Conservation (phyloP, 2,888 invertebrate genomes). For the Stictocephala bisonia region DNA sequence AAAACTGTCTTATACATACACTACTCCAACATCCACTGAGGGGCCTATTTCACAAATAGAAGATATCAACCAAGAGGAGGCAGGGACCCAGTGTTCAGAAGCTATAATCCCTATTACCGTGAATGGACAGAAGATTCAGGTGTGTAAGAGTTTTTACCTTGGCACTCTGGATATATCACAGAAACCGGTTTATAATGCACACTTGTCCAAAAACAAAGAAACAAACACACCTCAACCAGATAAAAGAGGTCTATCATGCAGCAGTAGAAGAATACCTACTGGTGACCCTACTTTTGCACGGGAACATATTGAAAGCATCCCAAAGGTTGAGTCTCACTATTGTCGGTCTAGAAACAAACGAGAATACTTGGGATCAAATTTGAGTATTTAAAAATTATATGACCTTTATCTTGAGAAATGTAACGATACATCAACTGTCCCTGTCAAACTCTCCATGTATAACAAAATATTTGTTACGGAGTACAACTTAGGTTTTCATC, state of each 20-base stretch:
- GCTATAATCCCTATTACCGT: slow-evolving; percentile 11
- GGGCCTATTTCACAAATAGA: slow-evolving; percentile 6
- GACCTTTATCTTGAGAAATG: slow-evolving; percentile 19
- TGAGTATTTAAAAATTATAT: slow-evolving; percentile 13
- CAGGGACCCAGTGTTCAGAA: background rate
- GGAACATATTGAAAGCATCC: slow-evolving; percentile 26
- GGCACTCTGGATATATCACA: slow-evolving; percentile 21
- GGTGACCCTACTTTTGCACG: slow-evolving; percentile 4
- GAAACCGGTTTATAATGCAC: slow-evolving; percentile 31
- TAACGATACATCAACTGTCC: slow-evolving; percentile 21
- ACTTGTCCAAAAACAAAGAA: slow-evolving; percentile 33
- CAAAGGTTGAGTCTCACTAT: slow-evolving; percentile 25
- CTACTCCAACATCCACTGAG: slow-evolving; percentile 8
- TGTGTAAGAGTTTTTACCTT: slow-evolving; percentile 18
- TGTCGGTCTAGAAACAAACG: slow-evolving; percentile 22
- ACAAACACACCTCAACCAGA: slow-evolving; percentile 38
- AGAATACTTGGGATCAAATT: slow-evolving; percentile 22
- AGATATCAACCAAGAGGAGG: slow-evolving; percentile 10
- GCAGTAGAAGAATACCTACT: slow-evolving; percentile 20
- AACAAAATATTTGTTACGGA: slow-evolving; percentile 24
- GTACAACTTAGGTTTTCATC: slow-evolving; percentile 12
- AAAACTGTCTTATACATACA: slow-evolving; percentile 5
- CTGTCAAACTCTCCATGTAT: slow-evolving; percentile 27
- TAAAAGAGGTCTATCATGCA: slow-evolving; percentile 21
- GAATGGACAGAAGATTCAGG: slow-evolving; percentile 1